A percentile compares a stretch with the other conserved stretches of the same genome.
Evolutionary conservation across 2,113 vertebrate genomes (phyloP).

Genomic region (Todiramphus chloris): DNA sequence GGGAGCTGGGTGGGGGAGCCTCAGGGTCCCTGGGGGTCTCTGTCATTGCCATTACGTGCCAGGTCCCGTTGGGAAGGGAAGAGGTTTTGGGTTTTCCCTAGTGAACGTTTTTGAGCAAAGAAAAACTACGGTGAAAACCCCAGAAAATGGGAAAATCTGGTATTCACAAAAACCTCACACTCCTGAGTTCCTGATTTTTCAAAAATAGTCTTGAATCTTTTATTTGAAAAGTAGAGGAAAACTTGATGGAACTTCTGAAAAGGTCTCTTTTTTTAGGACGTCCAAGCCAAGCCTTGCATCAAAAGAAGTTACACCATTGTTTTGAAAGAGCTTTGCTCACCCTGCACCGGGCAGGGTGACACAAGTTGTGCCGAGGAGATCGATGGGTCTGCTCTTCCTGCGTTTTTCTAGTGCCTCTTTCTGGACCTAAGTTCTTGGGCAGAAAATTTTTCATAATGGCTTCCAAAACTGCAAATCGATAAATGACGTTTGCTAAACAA

Average conservation of each 20-base stretch:
- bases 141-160: background rate
- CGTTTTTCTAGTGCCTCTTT: background rate
- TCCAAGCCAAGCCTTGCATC: background rate
- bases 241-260: background rate
- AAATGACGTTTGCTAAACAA: background rate
- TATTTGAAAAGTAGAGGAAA: background rate
- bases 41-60: background rate
- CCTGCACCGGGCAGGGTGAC: rapidly evolving
- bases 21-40: background rate
- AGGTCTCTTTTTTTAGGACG: background rate
- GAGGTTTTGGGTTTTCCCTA: background rate
- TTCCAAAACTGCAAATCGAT: background rate
- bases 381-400: rapidly evolving
- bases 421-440: background rate
- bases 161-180: background rate
- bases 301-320: background rate
- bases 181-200: background rate
- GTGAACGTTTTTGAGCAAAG: background rate
- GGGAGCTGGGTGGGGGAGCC: background rate
- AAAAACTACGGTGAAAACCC: background rate
- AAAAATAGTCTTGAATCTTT: background rate
- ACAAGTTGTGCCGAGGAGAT: rapidly evolving
- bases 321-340: background rate
- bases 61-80: rapidly evolving
- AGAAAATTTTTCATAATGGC: background rate